phyloP scores from a whole-genome alignment of 2,797 vertebrate genomes.

The Triplophysa yarkandensis region DNA sequence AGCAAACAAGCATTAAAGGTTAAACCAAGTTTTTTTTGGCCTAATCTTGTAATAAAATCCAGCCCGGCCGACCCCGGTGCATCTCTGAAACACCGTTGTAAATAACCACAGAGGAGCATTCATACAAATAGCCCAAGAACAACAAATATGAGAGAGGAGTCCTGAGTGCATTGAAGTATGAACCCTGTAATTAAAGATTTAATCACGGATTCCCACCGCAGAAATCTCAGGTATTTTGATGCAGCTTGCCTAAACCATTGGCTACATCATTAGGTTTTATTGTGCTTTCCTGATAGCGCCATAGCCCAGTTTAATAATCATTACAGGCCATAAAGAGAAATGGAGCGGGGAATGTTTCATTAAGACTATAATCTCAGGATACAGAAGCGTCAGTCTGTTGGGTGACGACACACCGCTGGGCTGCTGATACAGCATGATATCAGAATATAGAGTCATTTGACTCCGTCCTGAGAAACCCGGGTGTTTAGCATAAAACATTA shows the following conservation, averaged over 20 bases:
- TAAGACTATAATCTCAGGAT: conserved; percentile 54
- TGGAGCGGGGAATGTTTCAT: conserved; percentile 59
- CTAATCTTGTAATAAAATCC: neutral
- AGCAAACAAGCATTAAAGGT: neutral
- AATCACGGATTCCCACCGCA: conserved; percentile 43
- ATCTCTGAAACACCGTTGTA: conserved; percentile 4
- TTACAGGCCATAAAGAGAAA: conserved; percentile 61
- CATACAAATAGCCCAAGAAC: conserved; percentile 16
- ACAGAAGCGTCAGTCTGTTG: conserved; percentile 42
- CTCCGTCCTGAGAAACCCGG: conserved; percentile 22
- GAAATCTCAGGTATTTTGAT: conserved; percentile 47
- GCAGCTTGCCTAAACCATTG: conserved; percentile 47
- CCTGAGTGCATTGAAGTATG: conserved; percentile 35
- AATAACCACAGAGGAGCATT: neutral
- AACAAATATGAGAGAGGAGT: conserved; percentile 23
- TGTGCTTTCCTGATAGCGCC: conserved; percentile 46
- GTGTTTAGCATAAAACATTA: conserved; percentile 42
- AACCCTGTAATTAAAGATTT: conserved; percentile 58
- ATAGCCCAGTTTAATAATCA: conserved; percentile 58
- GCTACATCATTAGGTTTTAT: conserved; percentile 51
- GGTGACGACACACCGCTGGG: conserved; percentile 35
- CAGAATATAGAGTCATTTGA: conserved; percentile 44
- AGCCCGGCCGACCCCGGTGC: neutral
- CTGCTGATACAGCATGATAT: conserved; percentile 54
- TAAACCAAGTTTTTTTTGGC: neutral